Evolutionary conservation across 2,113 vertebrate species (phyloP).

Genomic region (Trachemys scripta): DNA sequence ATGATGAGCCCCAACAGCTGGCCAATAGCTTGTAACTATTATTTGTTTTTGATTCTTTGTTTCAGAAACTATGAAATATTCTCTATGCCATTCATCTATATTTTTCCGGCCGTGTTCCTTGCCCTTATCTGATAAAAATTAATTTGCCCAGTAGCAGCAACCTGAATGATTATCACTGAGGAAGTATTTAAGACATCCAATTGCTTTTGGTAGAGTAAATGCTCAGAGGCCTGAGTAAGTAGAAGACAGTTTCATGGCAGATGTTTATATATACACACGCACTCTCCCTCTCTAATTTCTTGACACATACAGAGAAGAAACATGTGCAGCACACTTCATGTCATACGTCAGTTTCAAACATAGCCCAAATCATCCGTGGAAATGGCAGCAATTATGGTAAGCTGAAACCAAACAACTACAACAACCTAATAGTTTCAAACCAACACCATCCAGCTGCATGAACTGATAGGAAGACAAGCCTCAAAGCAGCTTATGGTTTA

Average conservation of each 20-base stretch:
- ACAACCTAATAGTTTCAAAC: conserved; percentile 59
- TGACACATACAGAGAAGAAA: conserved; percentile 68
- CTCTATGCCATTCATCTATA: not conserved
- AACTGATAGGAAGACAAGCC: conserved; percentile 69
- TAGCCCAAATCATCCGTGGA: conserved; percentile 56
- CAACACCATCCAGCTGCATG: conserved; percentile 14
- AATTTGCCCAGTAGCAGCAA: conserved; percentile 32
- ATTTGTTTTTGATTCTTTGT: not conserved
- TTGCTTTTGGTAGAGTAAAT: conserved; percentile 39
- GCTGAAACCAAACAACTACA: conserved; percentile 63
- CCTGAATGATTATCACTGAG: not conserved
- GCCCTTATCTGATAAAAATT: not conserved
- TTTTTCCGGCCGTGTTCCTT: not conserved
- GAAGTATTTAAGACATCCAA: conserved; percentile 11
- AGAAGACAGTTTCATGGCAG: conserved; percentile 63
- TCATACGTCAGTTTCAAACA: conserved; percentile 64
- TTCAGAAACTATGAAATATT: not conserved
- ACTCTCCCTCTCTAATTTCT: conserved; percentile 57
- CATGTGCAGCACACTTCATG: conserved; percentile 51
- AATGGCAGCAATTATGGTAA: conserved; percentile 66
- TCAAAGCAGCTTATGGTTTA: conserved; percentile 68
- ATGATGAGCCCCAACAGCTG: not conserved
- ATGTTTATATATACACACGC: conserved; percentile 60
- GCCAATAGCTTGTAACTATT: not conserved
- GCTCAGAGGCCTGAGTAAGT: conserved; percentile 30